Percentiles rank a stretch among this genome's conserved stretches.
Conservation (phyloP, 2,888 invertebrate genomes). For the Drosophila austrosaltans region DNA sequence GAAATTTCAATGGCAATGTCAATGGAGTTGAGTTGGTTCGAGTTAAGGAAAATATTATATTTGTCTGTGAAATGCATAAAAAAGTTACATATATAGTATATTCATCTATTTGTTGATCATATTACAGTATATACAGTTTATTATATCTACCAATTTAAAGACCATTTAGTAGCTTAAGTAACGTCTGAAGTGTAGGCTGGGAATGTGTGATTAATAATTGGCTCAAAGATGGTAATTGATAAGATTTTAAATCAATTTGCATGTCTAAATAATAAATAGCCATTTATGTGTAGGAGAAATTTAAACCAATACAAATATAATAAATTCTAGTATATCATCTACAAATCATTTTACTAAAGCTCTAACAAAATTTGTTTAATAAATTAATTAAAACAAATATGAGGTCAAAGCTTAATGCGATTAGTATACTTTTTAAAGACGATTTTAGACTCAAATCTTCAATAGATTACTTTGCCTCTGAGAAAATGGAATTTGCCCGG, state of each 20-base stretch:
- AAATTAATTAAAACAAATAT: no score
- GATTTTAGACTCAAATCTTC: no score
- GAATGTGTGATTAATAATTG: not conserved
- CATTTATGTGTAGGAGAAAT: no score
- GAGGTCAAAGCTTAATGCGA: no score
- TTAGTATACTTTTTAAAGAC: no score
- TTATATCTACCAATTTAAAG: constrained; percentile 3
- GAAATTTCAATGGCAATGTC: constrained; percentile 6
- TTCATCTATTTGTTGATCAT: not conserved
- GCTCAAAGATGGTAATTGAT: not conserved
- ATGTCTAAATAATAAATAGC: not conserved
- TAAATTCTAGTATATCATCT: no score
- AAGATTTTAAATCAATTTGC: constrained; percentile 1
- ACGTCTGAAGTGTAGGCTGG: not conserved
- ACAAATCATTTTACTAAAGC: no score
- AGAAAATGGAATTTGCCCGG: no score
- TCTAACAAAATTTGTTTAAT: no score
- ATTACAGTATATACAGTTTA: not conserved
- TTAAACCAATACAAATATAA: no score
- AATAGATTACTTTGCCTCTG: no score
- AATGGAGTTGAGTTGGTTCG: constrained; percentile 1
- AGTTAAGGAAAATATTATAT: constrained; percentile 6
- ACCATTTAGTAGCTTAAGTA: constrained; percentile 8
- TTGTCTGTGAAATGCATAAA: constrained; percentile 19
- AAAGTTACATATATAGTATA: not conserved